Evolutionary conservation across 2,888 invertebrate species (phyloP).

Genomic region (Endomychus coccineus): DNA sequence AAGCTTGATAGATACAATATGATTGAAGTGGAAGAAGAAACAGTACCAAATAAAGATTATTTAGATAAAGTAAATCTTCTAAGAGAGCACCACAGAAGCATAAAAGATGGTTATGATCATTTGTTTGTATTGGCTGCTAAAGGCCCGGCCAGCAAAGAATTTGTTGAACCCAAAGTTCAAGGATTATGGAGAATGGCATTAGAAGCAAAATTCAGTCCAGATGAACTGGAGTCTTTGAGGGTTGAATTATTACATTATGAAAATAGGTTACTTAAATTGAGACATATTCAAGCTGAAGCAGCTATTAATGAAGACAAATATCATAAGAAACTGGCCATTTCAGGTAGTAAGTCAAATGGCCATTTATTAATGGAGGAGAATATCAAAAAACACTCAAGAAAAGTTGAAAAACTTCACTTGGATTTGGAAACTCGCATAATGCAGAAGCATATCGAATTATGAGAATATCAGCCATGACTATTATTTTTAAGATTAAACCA

Average conservation of each 20-base stretch:
- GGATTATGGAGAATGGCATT: slow-evolving; percentile 79
- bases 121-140: slow-evolving; percentile 66
- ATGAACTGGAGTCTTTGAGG: slow-evolving; percentile 78
- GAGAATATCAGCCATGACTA: slow-evolving; percentile 45
- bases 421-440: slow-evolving; percentile 72
- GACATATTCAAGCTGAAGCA: slow-evolving; percentile 75
- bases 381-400: slow-evolving; percentile 76
- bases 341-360: slow-evolving; percentile 57
- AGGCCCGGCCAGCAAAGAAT: slow-evolving; percentile 76
- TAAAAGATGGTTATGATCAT: slow-evolving; percentile 73
- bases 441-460: slow-evolving; percentile 62
- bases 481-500: too few relatives aligned
- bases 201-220: slow-evolving; percentile 69
- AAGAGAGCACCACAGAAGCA: slow-evolving; percentile 64
- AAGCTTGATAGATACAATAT: slow-evolving; percentile 67
- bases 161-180: slow-evolving; percentile 85
- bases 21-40: slow-evolving; percentile 55
- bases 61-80: slow-evolving; percentile 61
- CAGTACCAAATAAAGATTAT: slow-evolving; percentile 54
- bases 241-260: slow-evolving; percentile 84
- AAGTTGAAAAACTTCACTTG: slow-evolving; percentile 78
- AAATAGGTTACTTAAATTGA: slow-evolving; percentile 71
- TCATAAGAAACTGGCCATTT: slow-evolving; percentile 52
- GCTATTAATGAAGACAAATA: slow-evolving; percentile 63
- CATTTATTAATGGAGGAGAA: slow-evolving; percentile 62